A percentile compares a stretch with the other conserved stretches of the same genome.
These are phyloP conservation scores for Mercenaria mercenaria DNA, from an alignment of 1,140 invertebrate genomes.

Conservation along the genomic window DNA sequence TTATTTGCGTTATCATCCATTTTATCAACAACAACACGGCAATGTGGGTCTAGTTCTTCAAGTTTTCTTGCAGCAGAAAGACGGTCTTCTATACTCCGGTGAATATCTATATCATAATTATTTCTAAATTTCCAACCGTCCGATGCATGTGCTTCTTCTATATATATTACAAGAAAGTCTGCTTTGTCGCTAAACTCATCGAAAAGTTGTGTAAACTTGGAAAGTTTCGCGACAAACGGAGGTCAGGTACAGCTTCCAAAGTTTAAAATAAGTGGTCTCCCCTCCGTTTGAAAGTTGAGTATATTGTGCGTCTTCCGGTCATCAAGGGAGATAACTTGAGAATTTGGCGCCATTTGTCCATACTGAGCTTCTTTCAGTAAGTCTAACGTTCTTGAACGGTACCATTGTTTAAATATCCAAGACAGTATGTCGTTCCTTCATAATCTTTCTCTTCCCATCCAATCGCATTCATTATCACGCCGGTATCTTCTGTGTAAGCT, in stretches of 20 bases:
- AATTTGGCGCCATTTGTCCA: background rate
- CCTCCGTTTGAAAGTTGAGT: slow-evolving; percentile 61
- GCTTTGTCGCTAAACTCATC: slow-evolving; percentile 61
- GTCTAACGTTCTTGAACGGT: background rate
- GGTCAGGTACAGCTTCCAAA: slow-evolving; percentile 81
- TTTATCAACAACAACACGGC: slow-evolving; percentile 71
- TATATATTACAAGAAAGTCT: slow-evolving; percentile 78
- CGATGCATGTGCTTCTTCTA: slow-evolving; percentile 74
- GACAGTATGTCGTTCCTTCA: background rate
- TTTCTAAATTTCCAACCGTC: slow-evolving; percentile 73
- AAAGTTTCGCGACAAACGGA: slow-evolving; percentile 75
- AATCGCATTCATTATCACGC: background rate
- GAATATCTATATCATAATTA: slow-evolving; percentile 58
- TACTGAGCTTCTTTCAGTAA: background rate
- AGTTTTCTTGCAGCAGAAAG: slow-evolving; percentile 72
- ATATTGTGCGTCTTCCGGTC: slow-evolving; percentile 33
- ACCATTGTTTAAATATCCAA: slow-evolving; percentile 8
- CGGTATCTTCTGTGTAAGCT: background rate
- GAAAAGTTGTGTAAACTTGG: slow-evolving; percentile 70
- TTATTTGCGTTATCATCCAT: slow-evolving; percentile 68
- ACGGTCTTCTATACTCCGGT: slow-evolving; percentile 70
- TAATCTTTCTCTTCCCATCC: slow-evolving; percentile 23
- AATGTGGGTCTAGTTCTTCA: background rate
- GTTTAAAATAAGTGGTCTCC: slow-evolving; percentile 74
- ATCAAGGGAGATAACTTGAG: slow-evolving; percentile 22